These are phyloP conservation scores for Monodelphis domestica DNA, from an alignment of 2,797 vertebrate genomes.

Conservation along the genomic window DNA sequence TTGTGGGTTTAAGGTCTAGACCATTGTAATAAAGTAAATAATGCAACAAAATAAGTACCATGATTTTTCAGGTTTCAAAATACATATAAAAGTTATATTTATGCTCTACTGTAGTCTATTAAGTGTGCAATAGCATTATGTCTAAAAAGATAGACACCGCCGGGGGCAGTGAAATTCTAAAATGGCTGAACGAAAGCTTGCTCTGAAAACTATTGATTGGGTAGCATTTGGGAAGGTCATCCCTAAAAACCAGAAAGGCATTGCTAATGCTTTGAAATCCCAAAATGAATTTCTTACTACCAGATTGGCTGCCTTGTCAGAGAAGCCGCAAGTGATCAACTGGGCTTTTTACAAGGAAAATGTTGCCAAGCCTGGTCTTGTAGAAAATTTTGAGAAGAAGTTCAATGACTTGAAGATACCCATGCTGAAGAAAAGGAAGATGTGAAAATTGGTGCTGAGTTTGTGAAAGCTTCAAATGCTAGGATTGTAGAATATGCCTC, in stretches of 20 bases:
- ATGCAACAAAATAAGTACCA: not conserved
- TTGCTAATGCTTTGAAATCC: constrained; percentile 93
- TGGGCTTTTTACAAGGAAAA: constrained; percentile 88
- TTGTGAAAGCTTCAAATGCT: no score
- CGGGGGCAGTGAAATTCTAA: no score
- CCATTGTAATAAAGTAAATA: not conserved
- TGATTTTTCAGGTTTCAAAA: not conserved
- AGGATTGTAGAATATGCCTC: no score
- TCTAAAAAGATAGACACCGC: not conserved
- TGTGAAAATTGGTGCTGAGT: no score
- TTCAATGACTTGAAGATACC: no score
- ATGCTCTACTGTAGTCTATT: not conserved
- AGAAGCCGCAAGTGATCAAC: constrained; percentile 88
- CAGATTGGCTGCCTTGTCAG: constrained; percentile 89
- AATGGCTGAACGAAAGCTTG: constrained; percentile 92
- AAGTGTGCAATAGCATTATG: not conserved
- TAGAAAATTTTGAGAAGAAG: constrained; percentile 95
- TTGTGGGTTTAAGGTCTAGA: not conserved
- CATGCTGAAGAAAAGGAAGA: no score
- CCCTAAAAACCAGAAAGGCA: constrained; percentile 89
- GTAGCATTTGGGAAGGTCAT: constrained; percentile 93
- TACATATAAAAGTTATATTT: not conserved
- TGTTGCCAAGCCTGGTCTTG: constrained; percentile 89
- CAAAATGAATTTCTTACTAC: constrained; percentile 90
- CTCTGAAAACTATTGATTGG: constrained; percentile 95